Evolutionary conservation across 2,797 vertebrate species (phyloP), one percentile per base, ranked within the genome.

Genomic region (Apogon hyalosoma): DNA sequence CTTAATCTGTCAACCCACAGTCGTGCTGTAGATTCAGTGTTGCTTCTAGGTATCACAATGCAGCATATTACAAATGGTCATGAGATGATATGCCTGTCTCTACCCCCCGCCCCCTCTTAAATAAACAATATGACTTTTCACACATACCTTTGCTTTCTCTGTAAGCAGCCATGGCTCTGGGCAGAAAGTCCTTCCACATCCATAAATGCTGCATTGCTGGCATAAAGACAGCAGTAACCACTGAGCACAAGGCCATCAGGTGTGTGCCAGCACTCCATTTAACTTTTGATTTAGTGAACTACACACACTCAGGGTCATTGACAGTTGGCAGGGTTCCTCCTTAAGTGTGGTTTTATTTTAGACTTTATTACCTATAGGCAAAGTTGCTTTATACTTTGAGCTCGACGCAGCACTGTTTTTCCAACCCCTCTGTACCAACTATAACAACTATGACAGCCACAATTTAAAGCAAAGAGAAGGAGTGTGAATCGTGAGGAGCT

Each of bases 211-310:
- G 61, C 69, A 72, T 66, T 79, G 71, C 82, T 81, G 86, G 73
- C 69, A 84, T 83, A 59, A 76, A 75, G 73, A 75, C 73, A 71
- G 79, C 69, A 82, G 83, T 81, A 84, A 82, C 73, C 55, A 67
- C 19, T 70, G 66, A 87, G 73, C 58, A 80, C 74, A 78, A 81
- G 71, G 79, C 84, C 74, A 71, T 87, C 75, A 86, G 69, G 55
- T 72, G 58, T 65, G 81, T 78, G 82, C 81, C 79, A 85, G 70
- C 70, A 74, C 69, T 83, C 74, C 62, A 77, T 84, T 86, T 87
- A 83, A 60, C 71, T 48, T 82, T 81, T 83, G 71, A 90, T 84
- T 87, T 83, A 87, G 65, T 70, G 74, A 78, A 83, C 77, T 58
- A 66, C 64, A 69, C 56, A 69, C 41, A 64, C 64, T 77, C 65